Conservation (phyloP, 2,113 vertebrate species). For the Sander lucioperca region DNA sequence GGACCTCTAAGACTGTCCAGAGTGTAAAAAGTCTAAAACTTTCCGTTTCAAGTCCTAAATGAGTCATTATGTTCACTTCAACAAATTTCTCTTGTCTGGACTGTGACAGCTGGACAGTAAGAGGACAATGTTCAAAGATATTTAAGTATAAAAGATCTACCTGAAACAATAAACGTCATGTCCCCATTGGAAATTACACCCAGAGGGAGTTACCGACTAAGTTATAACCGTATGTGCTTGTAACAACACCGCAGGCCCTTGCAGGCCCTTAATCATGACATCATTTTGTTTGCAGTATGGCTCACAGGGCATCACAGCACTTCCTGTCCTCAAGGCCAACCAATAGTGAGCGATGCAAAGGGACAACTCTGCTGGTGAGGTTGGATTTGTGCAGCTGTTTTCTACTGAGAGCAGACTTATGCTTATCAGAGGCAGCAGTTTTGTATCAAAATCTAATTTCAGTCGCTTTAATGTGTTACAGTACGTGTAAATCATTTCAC, state of each 20-base stretch:
- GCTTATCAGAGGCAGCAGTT: neutral
- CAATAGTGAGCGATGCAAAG: neutral
- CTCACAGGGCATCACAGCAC: neutral
- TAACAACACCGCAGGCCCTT: neutral
- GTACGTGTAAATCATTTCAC: neutral
- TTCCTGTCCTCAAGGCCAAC: slow-evolving; percentile 38
- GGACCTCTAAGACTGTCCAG: neutral
- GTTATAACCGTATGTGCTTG: neutral
- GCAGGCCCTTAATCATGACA: slow-evolving; percentile 10
- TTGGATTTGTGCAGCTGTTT: slow-evolving; percentile 5
- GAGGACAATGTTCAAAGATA: neutral
- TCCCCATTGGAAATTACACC: neutral
- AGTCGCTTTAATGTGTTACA: neutral
- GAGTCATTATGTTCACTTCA: neutral
- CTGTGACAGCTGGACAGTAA: neutral
- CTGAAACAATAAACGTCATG: neutral
- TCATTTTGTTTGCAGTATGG: slow-evolving; percentile 2
- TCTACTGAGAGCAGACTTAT: neutral
- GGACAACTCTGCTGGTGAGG: slow-evolving; percentile 26
- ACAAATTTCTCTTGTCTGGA: no score
- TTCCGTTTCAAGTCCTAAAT: neutral
- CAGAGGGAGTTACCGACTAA: neutral
- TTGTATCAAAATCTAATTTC: neutral
- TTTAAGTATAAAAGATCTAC: neutral
- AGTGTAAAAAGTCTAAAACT: neutral